A percentile compares a stretch with the other conserved stretches of the same genome.
Conservation (phyloP, 2,113 vertebrate genomes). For the Cathartes aura region DNA sequence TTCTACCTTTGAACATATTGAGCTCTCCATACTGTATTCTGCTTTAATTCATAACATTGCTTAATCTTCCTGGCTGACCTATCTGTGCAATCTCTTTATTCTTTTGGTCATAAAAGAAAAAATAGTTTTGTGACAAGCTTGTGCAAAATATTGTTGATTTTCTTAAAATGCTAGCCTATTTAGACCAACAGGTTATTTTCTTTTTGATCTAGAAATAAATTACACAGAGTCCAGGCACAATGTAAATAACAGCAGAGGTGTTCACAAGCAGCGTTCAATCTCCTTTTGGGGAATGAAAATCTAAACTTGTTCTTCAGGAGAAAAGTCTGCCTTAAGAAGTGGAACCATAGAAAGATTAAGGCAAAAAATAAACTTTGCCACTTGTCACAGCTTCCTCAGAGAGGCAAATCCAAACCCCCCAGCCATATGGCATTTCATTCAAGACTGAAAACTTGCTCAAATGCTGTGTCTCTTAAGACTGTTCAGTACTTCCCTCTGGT, state of each 20-base stretch:
- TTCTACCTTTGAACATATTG: neutral
- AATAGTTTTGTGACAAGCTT: neutral
- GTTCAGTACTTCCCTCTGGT: constrained; percentile 15
- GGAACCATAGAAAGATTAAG: neutral
- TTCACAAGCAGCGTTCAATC: neutral
- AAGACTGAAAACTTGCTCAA: constrained; percentile 29
- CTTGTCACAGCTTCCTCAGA: neutral
- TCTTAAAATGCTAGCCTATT: neutral
- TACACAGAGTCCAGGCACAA: neutral
- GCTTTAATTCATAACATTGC: neutral
- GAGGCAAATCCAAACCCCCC: neutral
- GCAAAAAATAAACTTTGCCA: neutral
- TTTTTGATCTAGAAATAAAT: neutral
- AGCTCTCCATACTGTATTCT: neutral
- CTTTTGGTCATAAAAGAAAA: neutral
- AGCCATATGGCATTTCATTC: neutral
- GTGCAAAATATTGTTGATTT: neutral
- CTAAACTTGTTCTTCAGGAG: neutral
- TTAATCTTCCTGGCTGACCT: neutral
- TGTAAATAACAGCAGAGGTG: neutral
- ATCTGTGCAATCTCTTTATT: neutral
- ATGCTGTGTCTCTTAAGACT: neutral
- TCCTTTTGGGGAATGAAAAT: neutral
- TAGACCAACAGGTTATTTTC: neutral
- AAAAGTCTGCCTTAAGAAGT: neutral